Percentiles rank a stretch among this genome's conserved stretches.
These are phyloP conservation scores for Eunapius fragilis DNA, from an alignment of 37 sponge, comb jelly and placozoan genomes.

Conservation along the genomic window DNA sequence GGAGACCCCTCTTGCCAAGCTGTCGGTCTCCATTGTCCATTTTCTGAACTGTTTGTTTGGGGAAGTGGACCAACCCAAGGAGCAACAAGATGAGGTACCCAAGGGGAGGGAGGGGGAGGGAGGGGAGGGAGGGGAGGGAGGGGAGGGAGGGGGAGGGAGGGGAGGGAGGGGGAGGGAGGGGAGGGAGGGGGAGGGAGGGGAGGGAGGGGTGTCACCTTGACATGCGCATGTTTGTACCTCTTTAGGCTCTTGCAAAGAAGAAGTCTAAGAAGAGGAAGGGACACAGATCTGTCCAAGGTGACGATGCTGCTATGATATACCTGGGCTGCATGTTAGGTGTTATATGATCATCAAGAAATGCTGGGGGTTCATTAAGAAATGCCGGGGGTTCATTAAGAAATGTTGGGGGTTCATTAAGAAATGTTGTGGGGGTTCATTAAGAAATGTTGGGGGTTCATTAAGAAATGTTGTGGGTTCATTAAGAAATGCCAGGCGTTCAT, in stretches of 20 bases:
- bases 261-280: constrained; percentile 38
- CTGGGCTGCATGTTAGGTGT: background rate
- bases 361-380: no score
- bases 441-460: constrained; percentile 7
- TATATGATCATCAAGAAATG: no score
- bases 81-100: background rate
- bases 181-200: no score
- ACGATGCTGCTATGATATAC: background rate
- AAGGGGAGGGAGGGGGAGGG: no score
- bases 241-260: constrained; percentile 33
- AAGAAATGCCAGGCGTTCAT: no score
- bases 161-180: no score
- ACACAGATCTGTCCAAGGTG: background rate
- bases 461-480: no score
- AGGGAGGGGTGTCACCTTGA: no score
- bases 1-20: constrained; percentile 41
- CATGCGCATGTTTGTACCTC: background rate
- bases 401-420: background rate
- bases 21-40: constrained; percentile 65
- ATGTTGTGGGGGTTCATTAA: background rate
- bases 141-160: no score
- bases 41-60: constrained; percentile 86
- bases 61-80: background rate
- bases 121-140: no score
- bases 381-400: no score